These are phyloP conservation scores for Cephalopachus bancanus DNA, from an alignment of 2,797 vertebrate genomes.

Conservation along the genomic window DNA sequence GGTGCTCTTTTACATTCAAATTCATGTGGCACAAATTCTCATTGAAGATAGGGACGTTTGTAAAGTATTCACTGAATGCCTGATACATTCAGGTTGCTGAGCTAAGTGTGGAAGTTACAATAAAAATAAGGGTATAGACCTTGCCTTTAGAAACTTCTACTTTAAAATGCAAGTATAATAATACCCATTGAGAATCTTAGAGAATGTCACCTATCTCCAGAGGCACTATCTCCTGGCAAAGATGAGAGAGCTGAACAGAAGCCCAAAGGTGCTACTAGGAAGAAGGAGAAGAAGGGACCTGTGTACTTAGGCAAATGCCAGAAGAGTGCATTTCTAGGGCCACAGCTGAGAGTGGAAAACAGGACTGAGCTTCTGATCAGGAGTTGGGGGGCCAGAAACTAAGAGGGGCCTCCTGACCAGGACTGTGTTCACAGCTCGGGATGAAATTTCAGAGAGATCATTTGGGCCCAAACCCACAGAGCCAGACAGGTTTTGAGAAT, in stretches of 20 bases:
- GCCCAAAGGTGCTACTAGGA: neutral
- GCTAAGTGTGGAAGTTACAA: neutral
- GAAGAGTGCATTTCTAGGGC: neutral
- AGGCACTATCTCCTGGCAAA: neutral
- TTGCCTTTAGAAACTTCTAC: neutral
- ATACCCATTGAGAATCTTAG: neutral
- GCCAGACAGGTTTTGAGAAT: neutral
- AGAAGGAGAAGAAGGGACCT: neutral
- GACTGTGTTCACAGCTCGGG: neutral
- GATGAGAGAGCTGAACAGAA: neutral
- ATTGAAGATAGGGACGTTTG: neutral
- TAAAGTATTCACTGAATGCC: slow-evolving; percentile 7
- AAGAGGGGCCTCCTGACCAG: neutral
- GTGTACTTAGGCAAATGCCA: no score
- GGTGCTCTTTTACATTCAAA: neutral
- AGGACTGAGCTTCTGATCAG: neutral
- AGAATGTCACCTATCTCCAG: neutral
- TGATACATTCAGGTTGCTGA: neutral
- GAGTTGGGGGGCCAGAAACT: neutral
- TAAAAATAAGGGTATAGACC: neutral
- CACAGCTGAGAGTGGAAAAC: neutral
- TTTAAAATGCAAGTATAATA: neutral
- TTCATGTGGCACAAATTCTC: neutral
- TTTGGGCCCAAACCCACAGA: neutral
- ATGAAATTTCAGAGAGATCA: neutral